Base-by-base conservation (phyloP, 2,888 invertebrate genomes). In the Apotomis betuletana region DNA sequence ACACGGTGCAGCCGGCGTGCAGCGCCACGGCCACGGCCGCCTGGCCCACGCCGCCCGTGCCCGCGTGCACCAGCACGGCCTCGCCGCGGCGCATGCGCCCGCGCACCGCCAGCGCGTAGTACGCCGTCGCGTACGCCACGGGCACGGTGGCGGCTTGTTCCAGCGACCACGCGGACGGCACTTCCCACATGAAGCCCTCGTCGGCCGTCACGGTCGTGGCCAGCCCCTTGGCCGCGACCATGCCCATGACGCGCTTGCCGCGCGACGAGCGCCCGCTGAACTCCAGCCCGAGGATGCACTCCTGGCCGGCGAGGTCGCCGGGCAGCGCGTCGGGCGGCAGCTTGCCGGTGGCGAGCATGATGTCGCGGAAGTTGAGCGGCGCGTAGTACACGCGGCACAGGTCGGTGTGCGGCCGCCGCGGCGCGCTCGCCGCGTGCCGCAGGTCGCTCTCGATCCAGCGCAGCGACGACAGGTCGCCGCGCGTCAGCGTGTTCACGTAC, bases 331-430 rank as follows among this genome's bases (percentile, higher is more conserved):
- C 99, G 46, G 99, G 98, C 67, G 99, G 98, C 75, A 99, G 94
- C 93, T 99, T 99, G 80, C 99, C 99, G 38, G 98, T 98, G 44
- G 99, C 99, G 84, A 99, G 92, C 99, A 99, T 99, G 78, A 99
- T 96, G 90, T 99, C 99, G 78, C 99, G 96, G 96, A 99, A 99
- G 93, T 99, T 99, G 74, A 99, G 95, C 55, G 99, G 97, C 1
- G 98, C 97, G 91, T 97, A 99, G 90, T 98, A 97, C 12, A 99
- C 98, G 76, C 94, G 95, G 90, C 98, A 98, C 62, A 98, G 91
- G 80, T 96, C 96, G 12, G 92, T 86, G 74, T 94, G 90, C 4
- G 94, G 88, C 77, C 92, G 85, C 85, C 86, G 83, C 75, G 87
- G 83, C 60, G 77, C 75, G 55, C 79, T 82, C 27, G 73, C 74